Conservation (phyloP, 2,797 vertebrate genomes). For the Tamandua tetradactyla region DNA sequence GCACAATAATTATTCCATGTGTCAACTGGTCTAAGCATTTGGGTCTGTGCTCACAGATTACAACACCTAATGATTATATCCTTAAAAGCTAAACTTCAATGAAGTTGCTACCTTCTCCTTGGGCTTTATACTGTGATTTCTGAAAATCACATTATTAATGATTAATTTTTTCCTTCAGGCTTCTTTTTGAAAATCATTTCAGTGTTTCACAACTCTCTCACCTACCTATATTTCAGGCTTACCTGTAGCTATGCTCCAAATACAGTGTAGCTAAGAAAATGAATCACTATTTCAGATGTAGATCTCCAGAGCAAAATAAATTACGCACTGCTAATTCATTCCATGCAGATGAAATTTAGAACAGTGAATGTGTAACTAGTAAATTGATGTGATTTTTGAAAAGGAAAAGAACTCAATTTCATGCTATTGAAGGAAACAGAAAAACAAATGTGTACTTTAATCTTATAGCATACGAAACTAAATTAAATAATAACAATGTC, state of each 20-base stretch:
- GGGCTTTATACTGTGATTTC: neutral
- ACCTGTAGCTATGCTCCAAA: conserved; percentile 47
- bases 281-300: conserved; percentile 49
- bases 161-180: conserved; percentile 28
- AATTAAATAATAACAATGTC: no score
- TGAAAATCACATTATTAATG: conserved; percentile 1
- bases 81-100: neutral
- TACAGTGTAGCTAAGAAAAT: neutral
- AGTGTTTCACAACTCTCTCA: neutral
- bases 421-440: neutral
- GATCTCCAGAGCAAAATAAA: conserved; percentile 48
- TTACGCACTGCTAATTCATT: conserved; percentile 27
- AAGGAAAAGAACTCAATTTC: neutral
- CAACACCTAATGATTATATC: neutral
- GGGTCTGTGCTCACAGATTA: neutral
- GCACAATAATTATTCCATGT: neutral
- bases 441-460: neutral
- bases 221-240: conserved; percentile 43
- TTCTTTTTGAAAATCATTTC: conserved; percentile 26
- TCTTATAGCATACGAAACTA: neutral
- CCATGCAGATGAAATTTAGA: conserved; percentile 10
- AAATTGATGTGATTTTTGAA: neutral
- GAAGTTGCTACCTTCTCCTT: neutral
- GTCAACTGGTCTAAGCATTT: neutral
- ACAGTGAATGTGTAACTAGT: neutral